A percentile compares a stretch with the other conserved stretches of the same genome.
Evolutionary conservation across 1,140 invertebrate species (phyloP).

Genomic region (Amphibalanus amphitrite): DNA sequence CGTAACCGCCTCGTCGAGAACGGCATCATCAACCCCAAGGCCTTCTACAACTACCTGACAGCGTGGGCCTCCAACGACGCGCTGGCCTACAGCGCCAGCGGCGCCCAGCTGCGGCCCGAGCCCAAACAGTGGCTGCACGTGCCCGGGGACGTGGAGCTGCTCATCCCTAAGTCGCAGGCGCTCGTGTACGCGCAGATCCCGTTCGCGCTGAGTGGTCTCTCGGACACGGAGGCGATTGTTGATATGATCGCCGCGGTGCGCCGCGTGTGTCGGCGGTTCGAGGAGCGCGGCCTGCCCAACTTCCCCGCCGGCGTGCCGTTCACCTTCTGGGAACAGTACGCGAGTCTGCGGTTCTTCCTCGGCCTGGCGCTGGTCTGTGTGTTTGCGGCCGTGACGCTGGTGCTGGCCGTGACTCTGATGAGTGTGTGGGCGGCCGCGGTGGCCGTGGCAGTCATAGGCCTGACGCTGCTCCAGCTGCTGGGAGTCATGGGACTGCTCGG

Average conservation of each 20-base stretch:
- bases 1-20: constrained; percentile 62
- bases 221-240: constrained; percentile 62
- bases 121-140: constrained; percentile 66
- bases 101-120: constrained; percentile 65
- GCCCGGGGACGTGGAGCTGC: constrained; percentile 18
- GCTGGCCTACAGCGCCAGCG: constrained; percentile 77
- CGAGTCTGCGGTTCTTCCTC: constrained; percentile 60
- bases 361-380: constrained; percentile 58
- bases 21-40: constrained; percentile 84
- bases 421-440: constrained; percentile 70
- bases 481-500: constrained; percentile 72
- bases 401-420: constrained; percentile 52
- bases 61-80: constrained; percentile 92
- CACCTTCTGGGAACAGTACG: constrained; percentile 96
- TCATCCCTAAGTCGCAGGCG: constrained; percentile 83
- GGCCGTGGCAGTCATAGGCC: constrained; percentile 51
- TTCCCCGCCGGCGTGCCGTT: constrained; percentile 93
- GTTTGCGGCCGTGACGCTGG: constrained; percentile 50
- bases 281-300: constrained; percentile 74
- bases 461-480: constrained; percentile 60
- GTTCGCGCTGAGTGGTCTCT: constrained; percentile 57
- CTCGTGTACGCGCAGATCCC: constrained; percentile 86
- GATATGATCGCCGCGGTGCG: constrained; percentile 53
- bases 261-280: constrained; percentile 65
- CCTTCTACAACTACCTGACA: constrained; percentile 96